Conservation (phyloP, 2,797 vertebrate species). For the Sylvilagus floridanus region DNA sequence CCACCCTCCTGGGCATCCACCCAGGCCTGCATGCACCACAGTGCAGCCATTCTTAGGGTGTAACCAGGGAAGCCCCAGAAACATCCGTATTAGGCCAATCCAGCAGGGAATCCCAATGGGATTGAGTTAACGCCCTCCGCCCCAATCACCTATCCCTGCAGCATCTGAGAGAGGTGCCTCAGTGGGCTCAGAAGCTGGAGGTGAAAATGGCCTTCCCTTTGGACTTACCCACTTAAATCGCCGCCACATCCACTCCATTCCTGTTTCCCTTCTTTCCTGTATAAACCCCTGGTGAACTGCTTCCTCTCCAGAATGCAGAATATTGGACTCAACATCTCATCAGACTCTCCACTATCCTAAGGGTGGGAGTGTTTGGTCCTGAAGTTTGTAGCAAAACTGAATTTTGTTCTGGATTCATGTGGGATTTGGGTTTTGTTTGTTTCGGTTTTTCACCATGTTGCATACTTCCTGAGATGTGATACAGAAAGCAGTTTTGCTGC, state of each 20-base stretch:
- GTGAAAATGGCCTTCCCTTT: not conserved
- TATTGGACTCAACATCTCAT: not conserved
- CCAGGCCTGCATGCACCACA: not conserved
- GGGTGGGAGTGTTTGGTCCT: not conserved
- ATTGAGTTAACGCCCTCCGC: not conserved
- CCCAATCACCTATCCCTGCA: no score
- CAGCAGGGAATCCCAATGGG: not conserved
- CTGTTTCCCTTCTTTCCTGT: not conserved
- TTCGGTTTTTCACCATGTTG: not conserved
- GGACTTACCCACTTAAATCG: not conserved
- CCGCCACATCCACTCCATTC: not conserved
- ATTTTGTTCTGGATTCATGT: not conserved
- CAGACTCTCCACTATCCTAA: not conserved
- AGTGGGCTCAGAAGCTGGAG: not conserved
- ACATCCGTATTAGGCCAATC: not conserved
- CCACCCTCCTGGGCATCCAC: not conserved
- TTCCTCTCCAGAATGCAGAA: not conserved
- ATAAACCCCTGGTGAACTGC: not conserved
- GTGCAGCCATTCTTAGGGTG: not conserved
- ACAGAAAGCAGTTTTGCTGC: not conserved
- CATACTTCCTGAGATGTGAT: not conserved
- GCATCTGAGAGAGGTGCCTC: not conserved
- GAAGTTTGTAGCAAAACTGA: not conserved
- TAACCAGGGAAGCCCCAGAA: not conserved
- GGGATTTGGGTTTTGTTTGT: not conserved